Evolutionary conservation across 2,797 vertebrate species (phyloP).

Genomic region (Chiroxiphia lanceolata): DNA sequence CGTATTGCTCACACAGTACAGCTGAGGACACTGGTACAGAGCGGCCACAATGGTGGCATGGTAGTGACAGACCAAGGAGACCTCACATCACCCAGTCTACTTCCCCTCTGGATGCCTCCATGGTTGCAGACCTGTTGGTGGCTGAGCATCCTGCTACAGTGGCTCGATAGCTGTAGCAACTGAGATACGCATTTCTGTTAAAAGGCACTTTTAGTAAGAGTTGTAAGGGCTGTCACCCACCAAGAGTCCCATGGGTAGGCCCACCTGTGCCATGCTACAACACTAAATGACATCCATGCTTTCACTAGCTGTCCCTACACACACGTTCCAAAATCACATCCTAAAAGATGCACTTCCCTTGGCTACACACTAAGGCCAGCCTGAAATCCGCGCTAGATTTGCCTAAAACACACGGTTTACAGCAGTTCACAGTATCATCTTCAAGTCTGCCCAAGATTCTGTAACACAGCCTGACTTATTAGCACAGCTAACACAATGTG

Average conservation of each 20-base stretch:
- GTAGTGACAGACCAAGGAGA: background rate
- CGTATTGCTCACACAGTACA: background rate
- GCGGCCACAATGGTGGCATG: rapidly evolving
- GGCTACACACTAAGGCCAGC: background rate
- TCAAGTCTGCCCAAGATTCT: background rate
- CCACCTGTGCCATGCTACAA: background rate
- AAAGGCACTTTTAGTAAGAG: background rate
- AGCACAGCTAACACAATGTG: background rate
- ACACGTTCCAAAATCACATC: background rate
- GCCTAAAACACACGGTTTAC: background rate
- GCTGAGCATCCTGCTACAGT: background rate
- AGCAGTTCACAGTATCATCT: background rate
- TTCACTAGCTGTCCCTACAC: background rate
- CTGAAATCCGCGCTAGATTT: background rate
- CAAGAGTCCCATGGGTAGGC: rapidly evolving
- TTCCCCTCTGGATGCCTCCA: background rate
- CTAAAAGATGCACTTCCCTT: background rate
- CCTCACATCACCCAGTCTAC: background rate
- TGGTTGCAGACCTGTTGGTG: background rate
- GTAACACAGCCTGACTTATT: background rate
- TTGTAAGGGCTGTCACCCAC: background rate
- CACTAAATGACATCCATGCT: background rate
- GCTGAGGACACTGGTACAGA: background rate
- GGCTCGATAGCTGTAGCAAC: rapidly evolving
- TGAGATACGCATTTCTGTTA: background rate